Percentiles rank a stretch among this genome's conserved stretches.
These are phyloP conservation scores for Torymus auratus DNA, from an alignment of 2,888 invertebrate species.

Conservation along the genomic window DNA sequence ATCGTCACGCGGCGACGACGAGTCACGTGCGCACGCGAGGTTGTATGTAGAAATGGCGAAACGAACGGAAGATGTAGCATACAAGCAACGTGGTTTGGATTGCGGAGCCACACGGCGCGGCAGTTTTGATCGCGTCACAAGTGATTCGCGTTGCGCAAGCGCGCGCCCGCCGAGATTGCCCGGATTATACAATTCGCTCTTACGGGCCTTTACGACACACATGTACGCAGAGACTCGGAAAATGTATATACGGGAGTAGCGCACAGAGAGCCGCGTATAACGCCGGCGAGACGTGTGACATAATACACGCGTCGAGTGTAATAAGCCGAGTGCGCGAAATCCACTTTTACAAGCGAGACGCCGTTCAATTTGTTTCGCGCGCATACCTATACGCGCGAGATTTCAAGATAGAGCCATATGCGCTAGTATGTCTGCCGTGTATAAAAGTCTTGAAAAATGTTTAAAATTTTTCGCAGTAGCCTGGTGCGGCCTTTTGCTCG, in stretches of 20 bases:
- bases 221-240: not conserved
- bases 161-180: slow-evolving; percentile 8
- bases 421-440: too few relatives aligned
- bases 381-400: not conserved
- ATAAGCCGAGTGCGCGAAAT: slow-evolving; percentile 34
- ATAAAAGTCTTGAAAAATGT: too few relatives aligned
- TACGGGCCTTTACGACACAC: slow-evolving; percentile 38
- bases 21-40: too few relatives aligned
- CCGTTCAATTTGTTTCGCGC: slow-evolving; percentile 41
- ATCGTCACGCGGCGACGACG: too few relatives aligned
- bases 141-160: slow-evolving; percentile 26
- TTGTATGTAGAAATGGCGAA: too few relatives aligned
- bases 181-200: slow-evolving; percentile 49
- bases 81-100: too few relatives aligned
- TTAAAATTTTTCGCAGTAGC: too few relatives aligned
- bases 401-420: not conserved
- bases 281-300: slow-evolving; percentile 28
- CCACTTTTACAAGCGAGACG: slow-evolving; percentile 19
- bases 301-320: slow-evolving; percentile 30
- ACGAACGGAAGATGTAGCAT: too few relatives aligned
- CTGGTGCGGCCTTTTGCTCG: too few relatives aligned
- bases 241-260: not conserved
- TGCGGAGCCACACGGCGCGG: not conserved
- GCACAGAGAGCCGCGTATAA: not conserved
- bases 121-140: slow-evolving; percentile 12